phyloP scores from a whole-genome alignment of 2,113 vertebrate species.

The Tautogolabrus adspersus region DNA sequence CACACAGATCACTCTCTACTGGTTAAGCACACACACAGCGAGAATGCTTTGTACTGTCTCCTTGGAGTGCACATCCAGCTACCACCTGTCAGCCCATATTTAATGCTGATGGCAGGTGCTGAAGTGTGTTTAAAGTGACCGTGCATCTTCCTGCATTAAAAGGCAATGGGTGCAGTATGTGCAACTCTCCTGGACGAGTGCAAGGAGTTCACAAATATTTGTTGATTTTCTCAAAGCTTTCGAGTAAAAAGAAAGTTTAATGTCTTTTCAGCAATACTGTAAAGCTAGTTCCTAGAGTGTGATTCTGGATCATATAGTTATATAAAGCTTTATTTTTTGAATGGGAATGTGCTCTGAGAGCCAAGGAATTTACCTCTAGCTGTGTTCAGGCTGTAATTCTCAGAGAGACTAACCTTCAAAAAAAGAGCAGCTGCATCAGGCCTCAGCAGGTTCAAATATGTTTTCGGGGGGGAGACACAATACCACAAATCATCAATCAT shows the following conservation, averaged over 20 bases:
- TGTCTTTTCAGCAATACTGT: slow-evolving; percentile 29
- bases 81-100: slow-evolving; percentile 65
- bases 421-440: neutral
- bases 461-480: neutral
- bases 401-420: neutral
- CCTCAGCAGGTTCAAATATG: neutral
- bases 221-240: slow-evolving; percentile 23
- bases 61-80: slow-evolving; percentile 62
- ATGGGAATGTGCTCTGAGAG: slow-evolving; percentile 33
- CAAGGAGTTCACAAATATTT: slow-evolving; percentile 5
- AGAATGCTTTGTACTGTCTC: slow-evolving; percentile 68
- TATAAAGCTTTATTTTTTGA: slow-evolving; percentile 35
- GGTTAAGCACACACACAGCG: slow-evolving; percentile 21
- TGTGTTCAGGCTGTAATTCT: neutral
- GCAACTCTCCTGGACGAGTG: slow-evolving; percentile 12
- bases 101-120: slow-evolving; percentile 50
- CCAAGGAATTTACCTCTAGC: slow-evolving; percentile 26
- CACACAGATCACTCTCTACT: slow-evolving; percentile 21
- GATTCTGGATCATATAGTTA: slow-evolving; percentile 37
- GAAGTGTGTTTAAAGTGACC: slow-evolving; percentile 32
- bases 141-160: slow-evolving; percentile 26
- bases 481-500: neutral
- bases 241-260: slow-evolving; percentile 6
- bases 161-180: slow-evolving; percentile 18
- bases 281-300: slow-evolving; percentile 19